Evolutionary conservation across 2,113 vertebrate genomes (phyloP).

Genomic region (Vulpes vulpes): DNA sequence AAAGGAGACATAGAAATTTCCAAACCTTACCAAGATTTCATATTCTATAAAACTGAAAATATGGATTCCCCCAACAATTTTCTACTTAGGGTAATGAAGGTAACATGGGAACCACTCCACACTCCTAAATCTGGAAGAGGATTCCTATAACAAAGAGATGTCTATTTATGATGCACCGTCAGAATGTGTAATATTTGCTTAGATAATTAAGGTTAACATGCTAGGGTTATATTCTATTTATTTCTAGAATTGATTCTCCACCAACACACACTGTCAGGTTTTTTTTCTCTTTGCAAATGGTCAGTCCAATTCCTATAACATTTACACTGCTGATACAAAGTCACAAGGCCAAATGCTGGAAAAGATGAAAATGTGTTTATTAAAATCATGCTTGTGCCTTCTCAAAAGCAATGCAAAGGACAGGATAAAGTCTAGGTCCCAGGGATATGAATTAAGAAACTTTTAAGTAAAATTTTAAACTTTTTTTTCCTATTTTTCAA

Average conservation of each 20-base stretch:
- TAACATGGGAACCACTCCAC: neutral
- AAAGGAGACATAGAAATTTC: neutral
- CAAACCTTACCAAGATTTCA: neutral
- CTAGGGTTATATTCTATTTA: neutral
- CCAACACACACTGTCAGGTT: neutral
- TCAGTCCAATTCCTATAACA: neutral
- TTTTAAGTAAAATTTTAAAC: neutral
- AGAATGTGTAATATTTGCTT: conserved; percentile 43
- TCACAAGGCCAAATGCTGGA: neutral
- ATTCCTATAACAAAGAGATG: neutral
- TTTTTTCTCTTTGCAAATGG: conserved; percentile 37
- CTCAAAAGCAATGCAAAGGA: neutral
- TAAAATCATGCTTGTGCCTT: neutral
- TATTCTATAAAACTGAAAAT: neutral
- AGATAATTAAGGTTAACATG: neutral
- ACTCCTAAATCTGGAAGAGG: neutral
- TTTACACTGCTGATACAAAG: conserved; percentile 39
- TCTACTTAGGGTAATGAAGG: neutral
- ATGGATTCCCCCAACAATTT: neutral
- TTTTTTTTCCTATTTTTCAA: neutral
- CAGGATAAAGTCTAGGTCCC: neutral
- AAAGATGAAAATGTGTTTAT: neutral
- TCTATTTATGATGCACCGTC: neutral
- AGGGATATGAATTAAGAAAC: neutral
- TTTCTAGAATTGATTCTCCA: conserved; percentile 13